Evolutionary conservation across 2,113 vertebrate species (phyloP).

Genomic region (Rhynchomys soricoides): DNA sequence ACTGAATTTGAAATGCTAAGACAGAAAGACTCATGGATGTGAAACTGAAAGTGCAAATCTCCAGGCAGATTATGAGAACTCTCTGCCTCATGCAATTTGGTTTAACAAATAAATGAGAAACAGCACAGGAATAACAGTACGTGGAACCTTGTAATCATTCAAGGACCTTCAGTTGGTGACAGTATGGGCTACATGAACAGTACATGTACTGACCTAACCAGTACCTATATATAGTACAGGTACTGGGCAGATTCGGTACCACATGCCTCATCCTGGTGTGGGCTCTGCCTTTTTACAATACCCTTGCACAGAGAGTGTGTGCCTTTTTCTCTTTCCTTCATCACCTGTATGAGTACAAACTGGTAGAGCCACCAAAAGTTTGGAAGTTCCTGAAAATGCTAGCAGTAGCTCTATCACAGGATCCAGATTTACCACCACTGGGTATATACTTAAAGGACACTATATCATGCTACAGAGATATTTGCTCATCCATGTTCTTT

Average conservation of each 20-base stretch:
- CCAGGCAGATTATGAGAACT: not conserved
- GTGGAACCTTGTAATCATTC: not conserved
- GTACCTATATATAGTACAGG: not conserved
- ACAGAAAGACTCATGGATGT: not conserved
- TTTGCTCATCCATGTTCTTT: not conserved
- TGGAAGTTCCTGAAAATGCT: not conserved
- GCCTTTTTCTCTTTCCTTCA: not conserved
- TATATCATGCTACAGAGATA: not conserved
- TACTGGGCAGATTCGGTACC: not conserved
- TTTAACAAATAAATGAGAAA: not conserved
- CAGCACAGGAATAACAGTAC: not conserved
- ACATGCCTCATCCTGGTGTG: not conserved
- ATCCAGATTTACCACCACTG: not conserved
- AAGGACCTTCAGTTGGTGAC: not conserved
- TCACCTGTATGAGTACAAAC: no score
- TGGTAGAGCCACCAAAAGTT: not conserved
- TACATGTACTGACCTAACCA: not conserved
- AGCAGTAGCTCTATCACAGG: not conserved
- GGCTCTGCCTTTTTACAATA: not conserved
- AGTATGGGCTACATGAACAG: not conserved
- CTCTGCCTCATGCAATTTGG: not conserved
- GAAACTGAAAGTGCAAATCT: not conserved
- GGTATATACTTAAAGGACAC: not conserved
- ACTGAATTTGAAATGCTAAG: not conserved
- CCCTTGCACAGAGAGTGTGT: not conserved